Evolutionary conservation across 2,888 invertebrate species (phyloP).

Genomic region (Geotrupes spiniger): DNA sequence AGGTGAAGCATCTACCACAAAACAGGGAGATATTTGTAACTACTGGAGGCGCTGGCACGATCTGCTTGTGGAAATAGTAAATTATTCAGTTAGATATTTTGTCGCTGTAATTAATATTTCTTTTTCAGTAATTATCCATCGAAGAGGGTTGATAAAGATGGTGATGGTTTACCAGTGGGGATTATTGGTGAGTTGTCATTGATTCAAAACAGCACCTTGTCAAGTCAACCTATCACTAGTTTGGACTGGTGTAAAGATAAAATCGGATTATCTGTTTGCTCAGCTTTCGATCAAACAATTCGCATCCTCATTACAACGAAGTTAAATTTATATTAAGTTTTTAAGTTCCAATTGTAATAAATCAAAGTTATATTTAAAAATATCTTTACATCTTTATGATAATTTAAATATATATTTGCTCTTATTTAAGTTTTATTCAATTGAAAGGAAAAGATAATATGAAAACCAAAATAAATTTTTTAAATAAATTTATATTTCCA

Average conservation of each 20-base stretch:
- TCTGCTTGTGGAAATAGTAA: conserved; percentile 95
- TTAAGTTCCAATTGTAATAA: conserved; percentile 7
- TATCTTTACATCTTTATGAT: background rate
- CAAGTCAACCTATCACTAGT: conserved; percentile 84
- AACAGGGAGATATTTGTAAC: conserved; percentile 91
- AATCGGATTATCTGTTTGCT: conserved; percentile 80
- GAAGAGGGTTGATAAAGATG: conserved; percentile 66
- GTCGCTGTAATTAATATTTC: conserved; percentile 17
- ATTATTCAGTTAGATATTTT: conserved; percentile 38
- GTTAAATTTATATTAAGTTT: conserved; percentile 65
- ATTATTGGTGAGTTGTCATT: conserved; percentile 72
- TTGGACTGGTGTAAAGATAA: conserved; percentile 94
- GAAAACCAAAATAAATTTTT: background rate
- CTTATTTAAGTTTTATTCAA: no score
- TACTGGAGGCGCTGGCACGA: conserved; percentile 85
- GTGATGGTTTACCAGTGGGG: conserved; percentile 70
- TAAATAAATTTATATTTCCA: background rate
- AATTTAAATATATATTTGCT: no score
- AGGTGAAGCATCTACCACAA: conserved; percentile 84
- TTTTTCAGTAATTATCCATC: conserved; percentile 72
- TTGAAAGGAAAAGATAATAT: no score
- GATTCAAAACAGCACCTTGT: conserved; percentile 76
- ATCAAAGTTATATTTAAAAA: conserved; percentile 13
- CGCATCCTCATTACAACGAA: conserved; percentile 86
- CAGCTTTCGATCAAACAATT: conserved; percentile 88